These are phyloP conservation scores for Caiman crocodilus DNA, from an alignment of 2,797 vertebrate genomes.

Conservation along the genomic window DNA sequence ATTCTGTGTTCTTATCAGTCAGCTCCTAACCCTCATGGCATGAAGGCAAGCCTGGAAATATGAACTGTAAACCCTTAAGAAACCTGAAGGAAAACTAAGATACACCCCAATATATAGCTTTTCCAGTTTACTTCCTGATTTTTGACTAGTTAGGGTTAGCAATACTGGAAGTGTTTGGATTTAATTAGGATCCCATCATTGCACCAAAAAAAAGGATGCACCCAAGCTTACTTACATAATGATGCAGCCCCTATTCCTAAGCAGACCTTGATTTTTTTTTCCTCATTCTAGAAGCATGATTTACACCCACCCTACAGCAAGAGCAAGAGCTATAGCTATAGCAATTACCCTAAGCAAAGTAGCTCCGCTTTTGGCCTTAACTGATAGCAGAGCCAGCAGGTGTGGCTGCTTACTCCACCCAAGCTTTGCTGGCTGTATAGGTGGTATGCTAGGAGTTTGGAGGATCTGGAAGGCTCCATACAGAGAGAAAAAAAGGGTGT, in stretches of 20 bases:
- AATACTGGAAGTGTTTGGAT: neutral
- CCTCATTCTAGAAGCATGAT: neutral
- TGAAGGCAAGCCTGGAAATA: neutral
- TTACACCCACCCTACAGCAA: fast-evolving
- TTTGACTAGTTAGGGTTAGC: neutral
- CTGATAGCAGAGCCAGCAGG: neutral
- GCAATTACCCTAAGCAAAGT: fast-evolving
- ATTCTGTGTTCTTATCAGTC: neutral
- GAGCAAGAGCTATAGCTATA: neutral
- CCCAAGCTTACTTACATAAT: neutral
- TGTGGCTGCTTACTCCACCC: neutral
- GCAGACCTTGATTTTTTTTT: neutral
- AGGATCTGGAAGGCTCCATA: neutral
- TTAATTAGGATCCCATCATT: neutral
- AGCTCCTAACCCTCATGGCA: neutral
- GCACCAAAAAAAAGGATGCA: neutral
- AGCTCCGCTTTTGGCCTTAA: fast-evolving
- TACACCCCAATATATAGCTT: neutral
- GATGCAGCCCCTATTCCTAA: neutral
- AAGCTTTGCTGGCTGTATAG: neutral
- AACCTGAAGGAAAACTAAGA: neutral
- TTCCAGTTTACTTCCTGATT: neutral
- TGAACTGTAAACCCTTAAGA: neutral
- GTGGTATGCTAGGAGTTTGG: neutral
- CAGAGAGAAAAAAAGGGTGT: neutral